Conservation (phyloP, 2,888 invertebrate genomes). For the Acronicta aceris region DNA sequence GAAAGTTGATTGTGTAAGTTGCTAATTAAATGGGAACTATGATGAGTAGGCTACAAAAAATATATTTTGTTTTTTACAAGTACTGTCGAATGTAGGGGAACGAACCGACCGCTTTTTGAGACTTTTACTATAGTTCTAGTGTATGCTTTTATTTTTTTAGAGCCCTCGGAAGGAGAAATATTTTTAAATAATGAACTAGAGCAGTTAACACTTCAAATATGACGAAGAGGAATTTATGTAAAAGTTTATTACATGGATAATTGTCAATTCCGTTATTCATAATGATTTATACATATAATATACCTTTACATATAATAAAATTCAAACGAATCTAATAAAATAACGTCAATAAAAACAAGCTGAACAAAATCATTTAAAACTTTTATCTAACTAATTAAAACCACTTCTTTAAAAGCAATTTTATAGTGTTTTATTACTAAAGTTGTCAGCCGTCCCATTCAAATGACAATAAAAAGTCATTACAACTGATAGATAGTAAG, state of each 20-base stretch:
- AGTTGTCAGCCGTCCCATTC: slow-evolving; percentile 28
- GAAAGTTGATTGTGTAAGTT: slow-evolving; percentile 70
- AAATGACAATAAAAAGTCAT: slow-evolving; percentile 44
- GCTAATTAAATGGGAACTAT: slow-evolving; percentile 54
- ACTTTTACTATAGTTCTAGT: slow-evolving; percentile 16
- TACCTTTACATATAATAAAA: too few relatives aligned
- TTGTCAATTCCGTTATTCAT: too few relatives aligned
- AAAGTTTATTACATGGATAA: too few relatives aligned
- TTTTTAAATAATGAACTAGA: slow-evolving; percentile 22
- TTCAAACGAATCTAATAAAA: slow-evolving; percentile 1
- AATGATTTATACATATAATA: too few relatives aligned
- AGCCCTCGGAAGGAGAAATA: background rate
- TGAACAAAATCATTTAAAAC: background rate
- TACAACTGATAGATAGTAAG: slow-evolving; percentile 17
- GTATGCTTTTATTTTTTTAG: background rate
- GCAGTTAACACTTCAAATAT: background rate
- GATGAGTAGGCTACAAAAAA: slow-evolving; percentile 13
- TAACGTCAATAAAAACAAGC: slow-evolving; percentile 19
- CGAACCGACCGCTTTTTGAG: slow-evolving; percentile 15
- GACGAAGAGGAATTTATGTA: too few relatives aligned
- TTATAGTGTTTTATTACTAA: slow-evolving; percentile 3
- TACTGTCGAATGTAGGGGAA: background rate
- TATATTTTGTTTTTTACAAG: slow-evolving; percentile 15
- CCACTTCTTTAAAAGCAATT: slow-evolving; percentile 17
- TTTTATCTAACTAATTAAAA: slow-evolving; percentile 22